Percentiles rank a stretch among this genome's conserved stretches.
phyloP scores from a whole-genome alignment of 2,797 vertebrate species.

The Chelidonichthys spinosus region DNA sequence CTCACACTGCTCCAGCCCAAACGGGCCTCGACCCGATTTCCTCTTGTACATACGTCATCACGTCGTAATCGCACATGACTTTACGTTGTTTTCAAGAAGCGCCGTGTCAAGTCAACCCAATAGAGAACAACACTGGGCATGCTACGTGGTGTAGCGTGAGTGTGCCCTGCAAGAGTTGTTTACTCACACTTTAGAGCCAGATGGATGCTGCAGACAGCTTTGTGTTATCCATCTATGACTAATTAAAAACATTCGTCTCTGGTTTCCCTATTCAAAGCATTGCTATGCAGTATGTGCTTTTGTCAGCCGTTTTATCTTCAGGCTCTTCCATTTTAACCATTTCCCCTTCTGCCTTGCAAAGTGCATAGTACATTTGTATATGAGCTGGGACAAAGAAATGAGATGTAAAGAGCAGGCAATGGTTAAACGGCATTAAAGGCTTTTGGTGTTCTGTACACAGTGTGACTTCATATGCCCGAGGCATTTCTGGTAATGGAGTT shows the following conservation, averaged over 20 bases:
- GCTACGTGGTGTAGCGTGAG: too few relatives aligned
- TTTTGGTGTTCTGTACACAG: conserved; percentile 5
- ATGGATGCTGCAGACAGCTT: neutral
- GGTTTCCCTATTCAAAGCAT: conserved; percentile 27
- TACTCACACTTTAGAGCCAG: neutral
- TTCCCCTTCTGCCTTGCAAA: conserved; percentile 43
- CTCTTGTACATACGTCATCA: too few relatives aligned
- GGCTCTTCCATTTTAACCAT: conserved; percentile 27
- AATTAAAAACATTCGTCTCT: neutral
- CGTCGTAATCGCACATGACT: too few relatives aligned
- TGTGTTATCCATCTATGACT: conserved; percentile 1
- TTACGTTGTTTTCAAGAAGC: too few relatives aligned
- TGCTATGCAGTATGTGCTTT: neutral
- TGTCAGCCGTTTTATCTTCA: neutral
- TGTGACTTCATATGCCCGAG: neutral
- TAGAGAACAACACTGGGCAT: too few relatives aligned
- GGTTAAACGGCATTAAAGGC: neutral
- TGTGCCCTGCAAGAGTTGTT: neutral
- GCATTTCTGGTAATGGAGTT: neutral
- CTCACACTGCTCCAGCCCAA: too few relatives aligned
- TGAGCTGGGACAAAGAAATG: conserved; percentile 56
- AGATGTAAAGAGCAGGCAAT: conserved; percentile 54
- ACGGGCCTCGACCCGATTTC: too few relatives aligned
- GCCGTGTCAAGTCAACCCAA: too few relatives aligned
- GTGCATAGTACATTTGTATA: conserved; percentile 42